Base-by-base conservation (phyloP, 2,113 vertebrate species). In the Macquaria australasica region DNA sequence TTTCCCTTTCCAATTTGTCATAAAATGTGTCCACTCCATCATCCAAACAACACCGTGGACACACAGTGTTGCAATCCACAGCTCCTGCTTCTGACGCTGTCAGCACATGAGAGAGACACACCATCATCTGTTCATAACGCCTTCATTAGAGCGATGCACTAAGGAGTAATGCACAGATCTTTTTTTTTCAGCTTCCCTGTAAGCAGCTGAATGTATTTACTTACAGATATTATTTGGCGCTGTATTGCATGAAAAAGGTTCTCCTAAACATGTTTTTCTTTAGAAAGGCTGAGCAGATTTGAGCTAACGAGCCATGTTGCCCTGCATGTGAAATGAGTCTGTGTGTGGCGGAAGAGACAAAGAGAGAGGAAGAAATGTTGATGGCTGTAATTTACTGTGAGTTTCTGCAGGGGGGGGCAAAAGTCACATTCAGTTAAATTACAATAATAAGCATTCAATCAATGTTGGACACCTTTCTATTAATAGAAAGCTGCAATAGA, bases 381-480 rank as follows among this genome's bases (percentile, higher is more conserved):
- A 92, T 21, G 75, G 81, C 86, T 88, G 83, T 94, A 92, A 94
- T 94, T 94, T 91, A 84, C 73, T 73, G 82, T 48, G 82, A 89
- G 85, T 56, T 21, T 83, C 79, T 81, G 84, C 88, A 75, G 80
- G 72, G 63, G 58, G 66, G 82, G 64, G 67, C 74, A 87, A 34
- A 77, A 82, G 62, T 82, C 51, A 84, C 62, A 81, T 88, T 89
- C 79, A 81, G 84, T 91, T 89, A 89, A 92, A 93, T 95, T 93
- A 91, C 86, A 93, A 93, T 93, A 93, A 92, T 93, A 92, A 93
- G 89, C 85, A 85, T 84, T 91, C 74, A 92, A 88, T 93, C 91
- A 88, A 81, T 88, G 90, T 78, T 69, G 80, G 77, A 71, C 83
- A 77, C 88, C 48, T 82, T 85, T 85, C 90, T 93, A 92, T 93